phyloP scores from a whole-genome alignment of 2,797 vertebrate genomes.

The Acestrorhynchus altus region DNA sequence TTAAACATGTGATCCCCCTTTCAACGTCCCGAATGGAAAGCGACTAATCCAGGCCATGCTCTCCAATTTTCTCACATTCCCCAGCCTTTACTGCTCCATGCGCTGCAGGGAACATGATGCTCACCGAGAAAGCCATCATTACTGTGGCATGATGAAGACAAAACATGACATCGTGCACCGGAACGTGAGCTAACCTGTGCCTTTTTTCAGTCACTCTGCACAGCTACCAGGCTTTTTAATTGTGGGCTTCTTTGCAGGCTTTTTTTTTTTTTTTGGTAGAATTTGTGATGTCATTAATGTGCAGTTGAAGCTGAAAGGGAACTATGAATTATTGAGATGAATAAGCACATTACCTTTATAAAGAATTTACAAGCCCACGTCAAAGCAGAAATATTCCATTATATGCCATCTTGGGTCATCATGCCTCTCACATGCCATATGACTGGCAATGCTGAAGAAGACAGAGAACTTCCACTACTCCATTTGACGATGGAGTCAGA shows the following conservation, averaged over 20 bases:
- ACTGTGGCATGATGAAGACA: conserved; percentile 14
- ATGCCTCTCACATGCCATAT: not conserved
- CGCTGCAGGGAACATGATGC: not conserved
- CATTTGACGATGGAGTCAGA: conserved; percentile 12
- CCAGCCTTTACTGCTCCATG: conserved; percentile 1
- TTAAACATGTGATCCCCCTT: conserved; percentile 4
- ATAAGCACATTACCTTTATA: conserved; percentile 1
- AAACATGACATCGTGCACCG: not conserved
- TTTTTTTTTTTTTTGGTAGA: not conserved
- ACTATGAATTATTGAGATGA: conserved; percentile 18
- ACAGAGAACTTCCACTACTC: not conserved
- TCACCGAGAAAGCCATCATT: not conserved
- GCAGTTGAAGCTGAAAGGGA: not conserved
- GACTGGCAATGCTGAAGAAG: not conserved
- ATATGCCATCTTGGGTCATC: conserved; percentile 3
- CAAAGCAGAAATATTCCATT: conserved; percentile 17
- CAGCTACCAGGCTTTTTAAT: not conserved
- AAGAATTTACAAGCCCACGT: conserved; percentile 13
- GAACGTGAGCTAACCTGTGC: not conserved
- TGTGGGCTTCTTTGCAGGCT: not conserved
- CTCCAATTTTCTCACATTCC: not conserved
- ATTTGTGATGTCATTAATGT: not conserved
- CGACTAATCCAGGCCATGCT: not conserved
- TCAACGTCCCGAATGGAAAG: conserved; percentile 5
- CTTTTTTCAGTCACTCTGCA: not conserved